Base-by-base conservation (phyloP, 2,888 invertebrate species). In the Dendrolimus pini region DNA sequence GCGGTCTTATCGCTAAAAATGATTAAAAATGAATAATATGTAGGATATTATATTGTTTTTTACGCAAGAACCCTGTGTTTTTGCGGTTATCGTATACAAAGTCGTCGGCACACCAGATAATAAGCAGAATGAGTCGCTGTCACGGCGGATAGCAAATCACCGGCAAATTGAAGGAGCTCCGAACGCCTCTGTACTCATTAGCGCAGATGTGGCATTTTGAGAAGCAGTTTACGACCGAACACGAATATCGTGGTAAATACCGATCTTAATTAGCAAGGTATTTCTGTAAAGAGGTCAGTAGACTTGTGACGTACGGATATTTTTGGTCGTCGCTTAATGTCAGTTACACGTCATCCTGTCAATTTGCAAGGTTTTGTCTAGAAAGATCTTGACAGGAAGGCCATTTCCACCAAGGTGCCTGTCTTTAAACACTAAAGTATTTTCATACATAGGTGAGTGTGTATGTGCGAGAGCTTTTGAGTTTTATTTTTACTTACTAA, bases 281-380 rank as follows among this genome's bases (percentile, higher is more conserved):
- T 68, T 69, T 65, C 58, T 41, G 64, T 61, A 71, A 65, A 57
- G 65, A 63, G 72, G 72, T 68, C 72, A 68, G 59, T 59, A 61
- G 64, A 64, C 62, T 57, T 60, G 60, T 64, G 55, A 56, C 54
- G 61, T 62, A 60, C 41, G 54, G 60, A 62, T 58, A 64, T 61
- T 64, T 30, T 65, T 58, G 55, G 61, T 58, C 58, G 60, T 0
- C 63, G 62, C 66, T 60, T 58, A 63, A 58, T 66, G 69, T 67
- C 71, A 69, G 58, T 64, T 56, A 60, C 54, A 52, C 66, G 67
- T 67, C 69, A 65, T 47, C 47, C 47, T 47, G 59, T 61, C 58
- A 59, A 54, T 62, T 61, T 62, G 62, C 63, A 59, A 58, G 53
- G 55, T 55, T 59, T 62, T 62, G 47, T 9, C 47, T 47, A 47